Evolutionary conservation across 2,797 vertebrate species (phyloP).

Genomic region (Margarornis squamiger): DNA sequence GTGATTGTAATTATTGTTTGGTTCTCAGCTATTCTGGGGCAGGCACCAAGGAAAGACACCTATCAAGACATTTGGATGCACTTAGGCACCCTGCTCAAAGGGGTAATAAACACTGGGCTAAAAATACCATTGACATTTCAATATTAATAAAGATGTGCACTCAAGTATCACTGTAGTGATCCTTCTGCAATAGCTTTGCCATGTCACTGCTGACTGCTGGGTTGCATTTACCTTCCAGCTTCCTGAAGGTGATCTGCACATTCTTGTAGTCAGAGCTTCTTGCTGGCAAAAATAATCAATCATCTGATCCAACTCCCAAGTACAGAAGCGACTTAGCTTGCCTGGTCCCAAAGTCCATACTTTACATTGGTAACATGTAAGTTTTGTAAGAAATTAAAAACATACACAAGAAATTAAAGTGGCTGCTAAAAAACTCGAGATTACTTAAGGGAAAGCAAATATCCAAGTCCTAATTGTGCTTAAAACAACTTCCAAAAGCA

Average conservation of each 20-base stretch:
- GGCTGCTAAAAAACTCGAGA: background rate
- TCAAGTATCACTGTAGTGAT: conserved; percentile 30
- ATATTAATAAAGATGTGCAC: conserved; percentile 39
- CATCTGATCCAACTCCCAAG: background rate
- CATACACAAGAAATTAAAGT: background rate
- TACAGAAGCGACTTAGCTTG: background rate
- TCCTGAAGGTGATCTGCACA: background rate
- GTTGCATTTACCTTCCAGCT: background rate
- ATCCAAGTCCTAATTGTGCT: background rate
- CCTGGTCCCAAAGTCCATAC: background rate
- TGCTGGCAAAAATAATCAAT: background rate
- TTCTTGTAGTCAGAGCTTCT: background rate
- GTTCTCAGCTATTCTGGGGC: conserved; percentile 41
- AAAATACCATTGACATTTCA: conserved; percentile 52
- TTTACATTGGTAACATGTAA: background rate
- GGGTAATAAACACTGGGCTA: conserved; percentile 11
- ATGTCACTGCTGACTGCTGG: background rate
- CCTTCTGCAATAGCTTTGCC: background rate
- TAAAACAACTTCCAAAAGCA: background rate
- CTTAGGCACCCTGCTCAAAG: conserved; percentile 38
- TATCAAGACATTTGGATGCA: conserved; percentile 44
- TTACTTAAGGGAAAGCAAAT: background rate
- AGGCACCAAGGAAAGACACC: conserved; percentile 33
- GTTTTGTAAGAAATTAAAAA: background rate
- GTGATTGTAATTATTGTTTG: conserved; percentile 66